phyloP scores from a whole-genome alignment of 2,888 invertebrate species.

The Sympetrum striolatum region DNA sequence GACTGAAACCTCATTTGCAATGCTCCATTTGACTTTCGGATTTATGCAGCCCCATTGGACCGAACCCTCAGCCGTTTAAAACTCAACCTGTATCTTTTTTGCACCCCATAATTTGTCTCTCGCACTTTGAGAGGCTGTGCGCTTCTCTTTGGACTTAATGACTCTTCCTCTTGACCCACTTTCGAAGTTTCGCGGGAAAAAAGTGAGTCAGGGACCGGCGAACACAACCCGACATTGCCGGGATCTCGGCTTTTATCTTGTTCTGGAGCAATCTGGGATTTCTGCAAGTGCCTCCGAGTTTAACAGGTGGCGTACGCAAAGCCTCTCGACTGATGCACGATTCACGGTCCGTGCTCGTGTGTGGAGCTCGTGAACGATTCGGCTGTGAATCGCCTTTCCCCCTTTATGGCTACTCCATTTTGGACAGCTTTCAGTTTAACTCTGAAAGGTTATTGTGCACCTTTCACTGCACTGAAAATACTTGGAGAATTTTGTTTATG shows the following conservation, averaged over 20 bases:
- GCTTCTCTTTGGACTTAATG: not conserved
- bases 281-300: not conserved
- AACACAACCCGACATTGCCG: not conserved
- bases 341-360: no score
- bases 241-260: not conserved
- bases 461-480: no score
- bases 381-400: no score
- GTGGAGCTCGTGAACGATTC: no score
- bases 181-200: not conserved
- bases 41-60: no score
- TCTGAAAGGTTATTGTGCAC: no score
- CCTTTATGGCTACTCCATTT: no score
- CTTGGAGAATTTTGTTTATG: no score
- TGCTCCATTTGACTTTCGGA: no score
- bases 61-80: no score
- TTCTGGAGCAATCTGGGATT: not conserved
- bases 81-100: not conserved
- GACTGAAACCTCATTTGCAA: no score
- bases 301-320: not conserved
- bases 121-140: not conserved
- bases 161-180: constrained; percentile 11
- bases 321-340: not conserved
- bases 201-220: constrained; percentile 1
- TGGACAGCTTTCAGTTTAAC: no score
- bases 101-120: not conserved